Evolutionary conservation across 2,797 vertebrate genomes (phyloP).

Genomic region (Arctocebus calabarensis): DNA sequence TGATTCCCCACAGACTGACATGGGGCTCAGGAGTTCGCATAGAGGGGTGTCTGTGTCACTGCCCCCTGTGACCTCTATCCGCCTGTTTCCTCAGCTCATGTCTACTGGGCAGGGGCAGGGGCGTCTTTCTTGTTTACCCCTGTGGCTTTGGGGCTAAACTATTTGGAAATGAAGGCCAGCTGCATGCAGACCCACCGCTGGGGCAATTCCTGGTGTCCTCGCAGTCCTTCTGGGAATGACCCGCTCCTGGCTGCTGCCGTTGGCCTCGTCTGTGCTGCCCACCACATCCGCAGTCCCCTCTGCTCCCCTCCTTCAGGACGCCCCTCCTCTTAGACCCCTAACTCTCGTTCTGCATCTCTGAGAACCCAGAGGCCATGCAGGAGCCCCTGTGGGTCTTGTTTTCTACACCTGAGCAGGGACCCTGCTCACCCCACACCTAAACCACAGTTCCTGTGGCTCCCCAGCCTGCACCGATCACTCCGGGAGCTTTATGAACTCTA

Average conservation of each 20-base stretch:
- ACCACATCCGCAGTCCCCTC: too few species aligned
- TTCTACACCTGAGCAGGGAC: too few species aligned
- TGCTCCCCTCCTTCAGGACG: too few species aligned
- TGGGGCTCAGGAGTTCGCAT: fast-evolving
- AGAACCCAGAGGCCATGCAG: neutral
- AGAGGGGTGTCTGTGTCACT: too few species aligned
- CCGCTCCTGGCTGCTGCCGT: too few species aligned
- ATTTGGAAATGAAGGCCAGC: neutral
- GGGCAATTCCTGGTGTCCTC: neutral
- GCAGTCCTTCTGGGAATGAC: too few species aligned
- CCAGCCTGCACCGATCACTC: neutral
- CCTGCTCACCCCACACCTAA: neutral
- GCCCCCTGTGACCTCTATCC: neutral
- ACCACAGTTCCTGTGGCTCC: neutral
- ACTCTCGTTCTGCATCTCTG: neutral
- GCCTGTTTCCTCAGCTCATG: fast-evolving
- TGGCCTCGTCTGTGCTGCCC: neutral
- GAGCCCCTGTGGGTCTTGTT: fast-evolving
- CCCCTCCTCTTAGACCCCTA: neutral
- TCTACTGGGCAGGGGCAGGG: too few species aligned
- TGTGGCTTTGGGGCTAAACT: neutral
- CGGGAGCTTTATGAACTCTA: neutral
- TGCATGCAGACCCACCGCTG: neutral
- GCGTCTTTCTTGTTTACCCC: neutral
- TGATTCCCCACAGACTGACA: neutral